Evolutionary conservation across 2,888 invertebrate species (phyloP), one percentile per base, ranked within the genome.

Genomic region (Orchesellides sinensis): DNA sequence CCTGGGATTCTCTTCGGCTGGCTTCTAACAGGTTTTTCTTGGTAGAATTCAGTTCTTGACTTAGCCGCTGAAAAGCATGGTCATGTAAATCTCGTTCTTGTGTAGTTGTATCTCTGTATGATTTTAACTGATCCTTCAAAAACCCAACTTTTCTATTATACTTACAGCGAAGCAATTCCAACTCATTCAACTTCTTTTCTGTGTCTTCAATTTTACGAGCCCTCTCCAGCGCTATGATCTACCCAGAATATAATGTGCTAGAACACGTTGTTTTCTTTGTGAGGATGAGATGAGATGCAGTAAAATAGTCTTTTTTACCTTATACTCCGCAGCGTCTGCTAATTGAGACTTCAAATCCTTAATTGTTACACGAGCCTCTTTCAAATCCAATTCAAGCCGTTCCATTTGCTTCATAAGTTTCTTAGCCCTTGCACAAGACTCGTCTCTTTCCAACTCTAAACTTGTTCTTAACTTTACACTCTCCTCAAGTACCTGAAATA

Each of bases 401-500:
- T 97, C 97, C 72, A 95, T 93, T 89, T 96, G 95, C 82, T 96
- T 96, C 88, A 93, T 92, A 32, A 96, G 91, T 89, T 96, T 96
- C 90, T 95, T 96, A 83, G 93, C 92, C 83, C 96, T 94, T 14
- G 94, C 83, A 70, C 72, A 84, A 10, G 86, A 83, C 83, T 88
- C 88, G 65, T 88, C 88, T 56, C 88, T 66, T 77, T 87, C 81
- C 65, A 86, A 56, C 77, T 88, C 87, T 56, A 87, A 66, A 59
- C 83, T 84, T 77, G 85, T 78, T 80, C 88, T 52, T 59, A 87
- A 70, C 56, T 93, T 91, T 1, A 93, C 92, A 74, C 92, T 93
- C 87, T 95, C 95, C 90, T 96, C 96, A 90, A 96, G 95, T 14
- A 96, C n/a, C n/a, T n/a, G n/a, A n/a, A n/a, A n/a, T n/a, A n/a